Percentiles rank a stretch among this genome's conserved stretches.
Conservation (phyloP, 2,797 vertebrate species). For the Balearica regulorum region DNA sequence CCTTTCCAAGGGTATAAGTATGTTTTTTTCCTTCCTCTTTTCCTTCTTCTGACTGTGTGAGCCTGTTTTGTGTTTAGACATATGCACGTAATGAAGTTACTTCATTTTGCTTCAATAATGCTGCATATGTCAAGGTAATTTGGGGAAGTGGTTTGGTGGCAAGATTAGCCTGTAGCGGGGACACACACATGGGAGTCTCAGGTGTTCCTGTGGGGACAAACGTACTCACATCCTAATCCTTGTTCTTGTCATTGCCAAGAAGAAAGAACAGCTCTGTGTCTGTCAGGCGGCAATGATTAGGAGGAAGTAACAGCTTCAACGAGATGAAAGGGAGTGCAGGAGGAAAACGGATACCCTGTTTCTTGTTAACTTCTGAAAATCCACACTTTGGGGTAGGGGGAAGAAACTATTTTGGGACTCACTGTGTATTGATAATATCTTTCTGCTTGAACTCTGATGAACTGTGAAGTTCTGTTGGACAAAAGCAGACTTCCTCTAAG, state of each 20-base stretch:
- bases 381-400: neutral
- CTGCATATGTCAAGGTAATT: neutral
- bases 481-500: neutral
- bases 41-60: neutral
- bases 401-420: neutral
- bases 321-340: neutral
- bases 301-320: neutral
- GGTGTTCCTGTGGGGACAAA: neutral
- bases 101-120: neutral
- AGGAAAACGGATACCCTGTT: neutral
- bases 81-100: neutral
- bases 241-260: neutral
- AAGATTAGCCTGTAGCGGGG: accelerated
- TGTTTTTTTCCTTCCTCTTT: neutral
- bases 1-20: neutral
- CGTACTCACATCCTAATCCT: neutral
- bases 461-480: neutral
- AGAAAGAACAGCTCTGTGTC: neutral
- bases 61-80: neutral
- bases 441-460: neutral
- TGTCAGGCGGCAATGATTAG: neutral
- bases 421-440: neutral
- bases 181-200: accelerated
- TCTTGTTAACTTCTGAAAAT: neutral
- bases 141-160: neutral